Evolutionary conservation across 2,797 vertebrate genomes (phyloP), one percentile per base, ranked within the genome.

Genomic region (Lepilemur septentrionalis): DNA sequence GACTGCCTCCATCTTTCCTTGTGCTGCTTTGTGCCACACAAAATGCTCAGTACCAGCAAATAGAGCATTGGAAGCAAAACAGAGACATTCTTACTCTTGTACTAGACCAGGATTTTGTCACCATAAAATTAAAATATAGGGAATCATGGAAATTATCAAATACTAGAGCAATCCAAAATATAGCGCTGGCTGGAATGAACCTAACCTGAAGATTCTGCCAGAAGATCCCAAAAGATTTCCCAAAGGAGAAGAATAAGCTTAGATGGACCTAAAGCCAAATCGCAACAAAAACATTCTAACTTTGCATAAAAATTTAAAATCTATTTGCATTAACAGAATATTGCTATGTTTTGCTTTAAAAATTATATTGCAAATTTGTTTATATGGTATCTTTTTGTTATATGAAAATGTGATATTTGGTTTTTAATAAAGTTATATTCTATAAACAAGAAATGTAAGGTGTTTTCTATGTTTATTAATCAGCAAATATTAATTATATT

Each of bases 281-380:
- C 61, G 84, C 61, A 92, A 61, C 6, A 57, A 69, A 91, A 79
- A 48, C 61, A 80, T 79, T 87, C 38, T 32, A 79, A 69, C 38
- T 91, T 85, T 69, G 28, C 32, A 61, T 72, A 90, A 75, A 93
- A 89, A 52, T 63, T 79, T 85, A 52, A 85, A 70, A 70, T 91
- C 30, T 82, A 9, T 55, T 83, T 89, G 23, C 79, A 25, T 90
- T 41, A 11, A 84, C 11, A 89, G 30, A 89, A n/a, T 81, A 32
- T 59, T 48, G 8, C 3, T 61, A 63, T 83, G 15, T 72, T 30
- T 38, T 84, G 18, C 30, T 83, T 90, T 93, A 81, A 88, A 95
- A 93, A 30, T 72, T 91, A 93, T 81, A n/a, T 72, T 93, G 48
- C 6, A 79, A 79, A 69, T 88, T 78, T 91, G 30, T 80, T 95